phyloP scores from a whole-genome alignment of 2,797 vertebrate species.

The Helarctos malayanus region DNA sequence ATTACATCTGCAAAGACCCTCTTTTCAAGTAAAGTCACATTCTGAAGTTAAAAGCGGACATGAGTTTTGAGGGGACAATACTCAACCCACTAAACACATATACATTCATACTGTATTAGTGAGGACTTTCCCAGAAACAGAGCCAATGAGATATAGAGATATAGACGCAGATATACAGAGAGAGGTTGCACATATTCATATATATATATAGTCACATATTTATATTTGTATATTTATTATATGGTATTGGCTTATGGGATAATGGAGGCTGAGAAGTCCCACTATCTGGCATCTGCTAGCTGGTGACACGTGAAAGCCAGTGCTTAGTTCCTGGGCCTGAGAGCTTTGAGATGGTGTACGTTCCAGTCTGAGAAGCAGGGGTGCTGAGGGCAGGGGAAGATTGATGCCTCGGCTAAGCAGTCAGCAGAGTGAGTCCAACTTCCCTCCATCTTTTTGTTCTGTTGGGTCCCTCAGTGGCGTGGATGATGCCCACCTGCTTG shows the following conservation, averaged over 20 bases:
- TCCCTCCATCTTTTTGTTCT: not conserved
- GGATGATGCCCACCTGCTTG: not conserved
- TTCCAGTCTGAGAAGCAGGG: not conserved
- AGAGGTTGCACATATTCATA: not conserved
- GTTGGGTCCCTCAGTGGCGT: not conserved
- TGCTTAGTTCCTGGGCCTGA: no score
- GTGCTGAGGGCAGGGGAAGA: not conserved
- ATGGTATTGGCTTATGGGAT: not conserved
- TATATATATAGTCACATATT: not conserved
- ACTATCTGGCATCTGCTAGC: accelerated
- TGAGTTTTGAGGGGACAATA: not conserved
- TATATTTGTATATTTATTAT: not conserved
- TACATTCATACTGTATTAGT: not conserved
- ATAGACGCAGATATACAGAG: not conserved
- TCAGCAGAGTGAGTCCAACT: no score
- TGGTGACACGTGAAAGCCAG: not conserved
- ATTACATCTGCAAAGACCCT: not conserved
- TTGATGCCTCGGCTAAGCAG: not conserved
- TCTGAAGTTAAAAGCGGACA: not conserved
- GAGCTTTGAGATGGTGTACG: not conserved
- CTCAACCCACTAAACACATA: not conserved
- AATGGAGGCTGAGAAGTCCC: not conserved
- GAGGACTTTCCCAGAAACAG: not conserved
- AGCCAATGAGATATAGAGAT: not conserved
- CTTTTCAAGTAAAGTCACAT: not conserved